Percentiles rank a stretch among this genome's conserved stretches.
These are phyloP conservation scores for Hemichromis elongatus DNA, from an alignment of 2,113 vertebrate genomes.

Conservation along the genomic window DNA sequence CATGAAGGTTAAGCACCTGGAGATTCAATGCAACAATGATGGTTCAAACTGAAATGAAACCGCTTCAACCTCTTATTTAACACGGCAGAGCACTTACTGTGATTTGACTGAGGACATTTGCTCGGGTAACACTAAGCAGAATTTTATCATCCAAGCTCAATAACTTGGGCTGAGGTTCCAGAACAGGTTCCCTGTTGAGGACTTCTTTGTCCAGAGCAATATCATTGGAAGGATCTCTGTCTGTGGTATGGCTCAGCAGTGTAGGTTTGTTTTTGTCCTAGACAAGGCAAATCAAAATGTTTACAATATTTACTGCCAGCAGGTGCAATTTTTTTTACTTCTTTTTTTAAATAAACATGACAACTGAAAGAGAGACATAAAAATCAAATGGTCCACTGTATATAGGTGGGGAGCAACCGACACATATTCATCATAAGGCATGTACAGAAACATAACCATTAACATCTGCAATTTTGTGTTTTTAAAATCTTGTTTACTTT, in stretches of 20 bases:
- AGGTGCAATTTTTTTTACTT: neutral
- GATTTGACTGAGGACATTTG: slow-evolving; percentile 79
- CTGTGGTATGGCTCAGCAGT: neutral
- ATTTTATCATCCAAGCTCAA: slow-evolving; percentile 76
- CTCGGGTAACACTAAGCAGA: slow-evolving; percentile 70
- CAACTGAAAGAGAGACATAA: rapidly evolving
- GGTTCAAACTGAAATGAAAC: neutral
- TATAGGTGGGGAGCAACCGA: neutral
- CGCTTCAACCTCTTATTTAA: neutral
- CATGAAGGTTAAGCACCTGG: slow-evolving; percentile 81
- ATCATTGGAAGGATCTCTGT: slow-evolving; percentile 1
- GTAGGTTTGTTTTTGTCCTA: slow-evolving; percentile 34
- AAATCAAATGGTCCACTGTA: neutral
- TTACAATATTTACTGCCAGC: neutral
- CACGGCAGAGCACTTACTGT: slow-evolving; percentile 63
- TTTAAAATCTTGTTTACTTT: neutral
- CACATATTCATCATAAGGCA: neutral
- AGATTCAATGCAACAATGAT: neutral
- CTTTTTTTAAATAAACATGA: neutral
- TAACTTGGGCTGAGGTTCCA: slow-evolving; percentile 73
- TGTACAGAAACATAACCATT: neutral
- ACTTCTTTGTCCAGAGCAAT: slow-evolving; percentile 65
- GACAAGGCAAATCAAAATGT: neutral
- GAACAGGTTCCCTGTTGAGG: slow-evolving; percentile 74
- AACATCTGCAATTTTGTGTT: neutral